These are phyloP conservation scores for Tyria jacobaeae DNA, from an alignment of 2,888 invertebrate genomes.

Conservation along the genomic window DNA sequence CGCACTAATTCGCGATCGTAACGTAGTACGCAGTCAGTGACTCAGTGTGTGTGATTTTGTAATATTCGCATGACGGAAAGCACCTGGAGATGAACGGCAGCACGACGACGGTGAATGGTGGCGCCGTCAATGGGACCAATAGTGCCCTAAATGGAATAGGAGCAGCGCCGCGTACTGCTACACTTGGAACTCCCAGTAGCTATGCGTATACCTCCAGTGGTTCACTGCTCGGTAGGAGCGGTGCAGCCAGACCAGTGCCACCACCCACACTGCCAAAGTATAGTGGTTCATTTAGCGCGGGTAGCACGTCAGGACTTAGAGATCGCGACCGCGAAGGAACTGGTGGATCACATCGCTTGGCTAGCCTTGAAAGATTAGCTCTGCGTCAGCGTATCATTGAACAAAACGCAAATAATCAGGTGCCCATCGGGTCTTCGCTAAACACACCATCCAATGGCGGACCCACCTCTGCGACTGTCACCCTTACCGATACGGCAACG, in stretches of 20 bases:
- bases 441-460: constrained; percentile 73
- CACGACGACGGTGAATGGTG: constrained; percentile 84
- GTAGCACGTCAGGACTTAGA: constrained; percentile 88
- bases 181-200: constrained; percentile 86
- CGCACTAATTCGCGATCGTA: constrained; percentile 73
- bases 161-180: constrained; percentile 80
- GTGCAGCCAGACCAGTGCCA: constrained; percentile 90
- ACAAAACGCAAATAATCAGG: constrained; percentile 86
- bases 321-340: constrained; percentile 89
- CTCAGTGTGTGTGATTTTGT: constrained; percentile 77
- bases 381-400: constrained; percentile 93
- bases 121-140: constrained; percentile 81
- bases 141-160: constrained; percentile 79
- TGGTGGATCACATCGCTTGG: constrained; percentile 92
- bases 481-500: constrained; percentile 84
- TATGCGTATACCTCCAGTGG: constrained; percentile 89
- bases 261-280: constrained; percentile 93
- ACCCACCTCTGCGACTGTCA: constrained; percentile 81
- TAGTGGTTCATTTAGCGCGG: constrained; percentile 92
- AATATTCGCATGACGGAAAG: constrained; percentile 80
- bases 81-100: constrained; percentile 84
- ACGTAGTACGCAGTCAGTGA: constrained; percentile 76
- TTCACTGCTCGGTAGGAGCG: constrained; percentile 87
- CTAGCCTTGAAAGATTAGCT: constrained; percentile 93
- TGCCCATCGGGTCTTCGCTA: constrained; percentile 58